These are phyloP conservation scores for Sepioteuthis lessoniana DNA, from an alignment of 2,888 invertebrate genomes.

Conservation along the genomic window DNA sequence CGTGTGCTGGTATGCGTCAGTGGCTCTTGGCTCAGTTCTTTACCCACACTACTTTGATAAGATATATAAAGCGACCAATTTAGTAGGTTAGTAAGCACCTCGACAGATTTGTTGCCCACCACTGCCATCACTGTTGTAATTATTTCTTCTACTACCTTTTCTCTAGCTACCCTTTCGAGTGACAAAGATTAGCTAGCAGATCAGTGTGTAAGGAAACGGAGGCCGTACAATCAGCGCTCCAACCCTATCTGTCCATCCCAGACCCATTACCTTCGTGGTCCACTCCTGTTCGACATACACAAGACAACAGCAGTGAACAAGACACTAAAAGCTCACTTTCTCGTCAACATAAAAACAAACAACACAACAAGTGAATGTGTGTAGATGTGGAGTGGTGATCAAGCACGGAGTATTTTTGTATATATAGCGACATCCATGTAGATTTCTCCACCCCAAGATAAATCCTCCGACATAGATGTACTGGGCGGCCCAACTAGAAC, in stretches of 20 bases:
- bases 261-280: neutral
- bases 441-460: neutral
- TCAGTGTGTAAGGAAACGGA: neutral
- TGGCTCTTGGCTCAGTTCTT: neutral
- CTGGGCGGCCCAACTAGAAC: neutral
- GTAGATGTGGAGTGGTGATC: neutral
- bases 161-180: neutral
- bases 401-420: neutral
- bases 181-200: neutral
- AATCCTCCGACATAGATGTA: neutral
- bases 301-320: conserved; percentile 20
- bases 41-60: neutral
- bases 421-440: neutral
- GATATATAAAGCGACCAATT: neutral
- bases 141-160: neutral
- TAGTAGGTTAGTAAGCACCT: neutral
- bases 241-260: neutral
- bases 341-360: neutral
- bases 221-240: neutral
- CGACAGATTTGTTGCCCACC: neutral
- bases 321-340: neutral
- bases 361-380: neutral
- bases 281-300: neutral
- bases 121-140: neutral
- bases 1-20: conserved; percentile 20